Evolutionary conservation across 2,888 invertebrate genomes (phyloP), one percentile per base, ranked within the genome.

Genomic region (Aleiodes alternator): DNA sequence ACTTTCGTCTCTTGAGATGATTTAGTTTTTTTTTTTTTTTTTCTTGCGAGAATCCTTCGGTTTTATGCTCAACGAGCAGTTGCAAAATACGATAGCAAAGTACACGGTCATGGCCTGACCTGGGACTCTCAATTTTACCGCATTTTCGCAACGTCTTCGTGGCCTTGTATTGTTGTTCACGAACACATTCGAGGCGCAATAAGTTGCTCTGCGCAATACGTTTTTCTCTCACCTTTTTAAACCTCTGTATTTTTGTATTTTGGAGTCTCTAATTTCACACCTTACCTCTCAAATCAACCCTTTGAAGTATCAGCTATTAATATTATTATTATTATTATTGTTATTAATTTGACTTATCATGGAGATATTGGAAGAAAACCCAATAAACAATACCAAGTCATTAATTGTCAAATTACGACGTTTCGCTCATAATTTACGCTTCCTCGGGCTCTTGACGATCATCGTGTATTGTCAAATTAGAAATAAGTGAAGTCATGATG

Each of bases 221-320:
- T 43, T 43, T 8, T 43, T 0, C 43, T 43, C 43, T 43, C 43
- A 43, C 43, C 34, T 34, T 43, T 43, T 43, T 8, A 23, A 64
- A 64, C 64, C 48, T 48, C 43, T 48, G 48, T 64, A 48, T 64
- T 64, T 48, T 23, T n/a, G 14, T 7, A 38, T 43, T 61, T 53
- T 69, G 55, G 23, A 70, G 56, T 55, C 53, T 55, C 53, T 48
- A 56, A 70, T 70, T 64, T 64, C 43, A 56, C 43, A 53, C 57
- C 56, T 70, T 43, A 53, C 70, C 56, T 56, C 70, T 70, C 53
- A 57, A 70, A 61, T 34, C 7, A 5, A 23, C 0, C 61, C n/a
- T 34, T 38, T 12, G n/a, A n/a, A n/a, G n/a, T n/a, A n/a, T n/a
- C 61, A 61, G 7, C 34, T 7, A 61, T 61, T 68, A 51, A 59